Evolutionary conservation across 2,113 vertebrate genomes (phyloP).

Genomic region (Pongo pygmaeus): DNA sequence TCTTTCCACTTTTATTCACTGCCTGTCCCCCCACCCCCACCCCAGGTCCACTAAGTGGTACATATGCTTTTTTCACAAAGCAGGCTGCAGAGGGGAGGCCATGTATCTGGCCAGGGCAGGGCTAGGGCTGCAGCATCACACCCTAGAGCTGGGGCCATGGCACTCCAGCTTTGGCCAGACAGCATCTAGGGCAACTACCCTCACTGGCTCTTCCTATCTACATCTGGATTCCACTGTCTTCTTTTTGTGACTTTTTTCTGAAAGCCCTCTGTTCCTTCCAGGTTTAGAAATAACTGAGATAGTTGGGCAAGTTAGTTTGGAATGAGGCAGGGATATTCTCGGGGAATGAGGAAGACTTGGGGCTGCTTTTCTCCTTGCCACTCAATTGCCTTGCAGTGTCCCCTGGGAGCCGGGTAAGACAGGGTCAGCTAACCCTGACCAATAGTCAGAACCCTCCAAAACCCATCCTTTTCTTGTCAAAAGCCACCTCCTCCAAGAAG

Average conservation of each 20-base stretch:
- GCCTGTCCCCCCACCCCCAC: background rate
- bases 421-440: background rate
- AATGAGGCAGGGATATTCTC: background rate
- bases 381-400: background rate
- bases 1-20: background rate
- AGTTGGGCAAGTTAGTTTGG: background rate
- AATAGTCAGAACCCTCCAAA: background rate
- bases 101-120: background rate
- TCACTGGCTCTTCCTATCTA: background rate
- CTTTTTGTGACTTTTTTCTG: background rate
- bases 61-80: background rate
- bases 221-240: background rate
- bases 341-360: background rate
- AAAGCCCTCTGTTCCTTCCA: background rate
- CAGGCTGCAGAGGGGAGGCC: background rate
- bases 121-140: background rate
- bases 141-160: background rate
- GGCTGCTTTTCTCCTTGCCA: background rate
- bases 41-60: background rate
- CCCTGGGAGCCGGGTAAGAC: fast-evolving
- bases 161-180: background rate
- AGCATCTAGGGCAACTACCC: background rate
- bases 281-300: background rate
- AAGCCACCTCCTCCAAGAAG: constrained; percentile 15
- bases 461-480: background rate